Percentiles rank a stretch among this genome's conserved stretches.
phyloP scores from a whole-genome alignment of 1,140 invertebrate species.

The Heterodera schachtii region DNA sequence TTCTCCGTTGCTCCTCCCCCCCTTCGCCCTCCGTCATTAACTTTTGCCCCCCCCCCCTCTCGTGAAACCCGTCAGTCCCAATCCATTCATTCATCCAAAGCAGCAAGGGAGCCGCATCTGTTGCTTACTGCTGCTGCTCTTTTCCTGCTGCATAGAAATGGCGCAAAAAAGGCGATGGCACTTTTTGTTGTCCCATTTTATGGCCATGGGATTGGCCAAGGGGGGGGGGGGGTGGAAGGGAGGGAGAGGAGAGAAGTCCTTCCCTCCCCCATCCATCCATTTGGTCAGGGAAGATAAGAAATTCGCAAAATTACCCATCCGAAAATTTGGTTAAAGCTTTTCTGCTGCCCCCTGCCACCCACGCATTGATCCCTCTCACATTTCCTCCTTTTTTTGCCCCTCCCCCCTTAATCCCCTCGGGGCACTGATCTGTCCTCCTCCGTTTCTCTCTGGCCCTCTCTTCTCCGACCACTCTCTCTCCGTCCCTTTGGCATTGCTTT shows the following conservation, averaged over 20 bases:
- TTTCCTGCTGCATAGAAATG: neutral
- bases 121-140: too few species aligned
- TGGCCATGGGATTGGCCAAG: neutral
- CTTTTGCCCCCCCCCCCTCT: neutral
- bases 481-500: neutral
- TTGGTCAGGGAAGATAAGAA: too few species aligned
- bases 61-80: slow-evolving; percentile 8
- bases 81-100: slow-evolving; percentile 5
- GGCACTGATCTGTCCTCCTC: neutral
- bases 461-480: neutral
- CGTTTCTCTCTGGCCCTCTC: neutral
- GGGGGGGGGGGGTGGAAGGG: neutral
- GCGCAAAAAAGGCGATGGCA: slow-evolving; percentile 1
- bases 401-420: neutral
- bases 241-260: neutral
- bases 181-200: neutral
- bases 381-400: neutral
- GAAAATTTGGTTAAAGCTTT: too few species aligned
- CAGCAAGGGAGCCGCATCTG: too few species aligned
- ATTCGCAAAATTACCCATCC: too few species aligned
- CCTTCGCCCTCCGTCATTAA: neutral
- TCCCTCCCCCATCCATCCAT: too few species aligned
- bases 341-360: too few species aligned
- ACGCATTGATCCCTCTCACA: too few species aligned
- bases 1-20: neutral